Conservation (phyloP, 2,113 vertebrate genomes). For the Pogonocichla stellata region DNA sequence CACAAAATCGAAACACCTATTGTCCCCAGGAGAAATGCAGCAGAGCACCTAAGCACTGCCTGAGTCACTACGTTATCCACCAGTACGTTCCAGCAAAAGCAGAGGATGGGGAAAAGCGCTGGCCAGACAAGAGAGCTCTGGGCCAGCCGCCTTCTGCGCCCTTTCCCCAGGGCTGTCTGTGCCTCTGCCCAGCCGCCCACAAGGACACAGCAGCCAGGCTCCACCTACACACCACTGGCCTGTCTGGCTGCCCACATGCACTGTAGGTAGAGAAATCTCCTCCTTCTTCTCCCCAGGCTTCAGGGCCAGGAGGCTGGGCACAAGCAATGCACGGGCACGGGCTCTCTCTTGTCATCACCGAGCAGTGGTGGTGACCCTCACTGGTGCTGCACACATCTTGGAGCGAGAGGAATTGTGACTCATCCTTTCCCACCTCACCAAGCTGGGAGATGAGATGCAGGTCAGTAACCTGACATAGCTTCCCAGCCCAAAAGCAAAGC, state of each 20-base stretch:
- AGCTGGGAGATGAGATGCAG: background rate
- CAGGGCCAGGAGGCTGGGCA: background rate
- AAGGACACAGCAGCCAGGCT: background rate
- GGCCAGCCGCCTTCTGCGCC: background rate
- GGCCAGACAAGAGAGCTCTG: background rate
- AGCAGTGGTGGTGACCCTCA: fast-evolving
- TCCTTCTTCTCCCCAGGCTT: background rate
- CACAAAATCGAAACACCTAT: slow-evolving; percentile 4
- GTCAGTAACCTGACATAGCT: background rate
- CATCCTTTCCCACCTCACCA: background rate
- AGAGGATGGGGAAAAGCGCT: fast-evolving
- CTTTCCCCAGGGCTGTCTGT: slow-evolving; percentile 42
- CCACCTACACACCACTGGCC: background rate
- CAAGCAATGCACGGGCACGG: background rate
- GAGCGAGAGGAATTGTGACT: background rate
- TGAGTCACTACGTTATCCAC: background rate
- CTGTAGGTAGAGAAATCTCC: background rate
- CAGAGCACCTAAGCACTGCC: background rate
- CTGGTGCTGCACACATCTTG: background rate
- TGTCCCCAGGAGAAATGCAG: background rate
- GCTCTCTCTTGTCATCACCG: fast-evolving
- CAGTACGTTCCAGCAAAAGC: background rate
- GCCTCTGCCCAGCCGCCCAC: background rate
- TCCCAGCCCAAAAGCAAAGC: background rate
- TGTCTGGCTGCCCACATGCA: background rate